Evolutionary conservation across 1,140 invertebrate species (phyloP), one percentile per base, ranked within the genome.

Genomic region (Spodoptera frugiperda): DNA sequence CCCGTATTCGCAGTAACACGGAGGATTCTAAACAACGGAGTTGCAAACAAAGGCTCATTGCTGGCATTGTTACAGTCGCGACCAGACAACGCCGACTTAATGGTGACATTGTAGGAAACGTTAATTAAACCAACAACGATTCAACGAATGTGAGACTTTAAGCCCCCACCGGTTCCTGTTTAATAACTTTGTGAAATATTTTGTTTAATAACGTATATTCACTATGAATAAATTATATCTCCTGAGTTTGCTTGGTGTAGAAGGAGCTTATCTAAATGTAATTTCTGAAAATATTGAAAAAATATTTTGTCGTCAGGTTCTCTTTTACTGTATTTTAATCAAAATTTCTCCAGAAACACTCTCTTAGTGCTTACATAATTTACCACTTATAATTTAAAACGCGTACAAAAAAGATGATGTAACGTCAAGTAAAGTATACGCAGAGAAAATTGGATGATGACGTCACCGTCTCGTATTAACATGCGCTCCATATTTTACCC

Each of bases 61-160:
- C 80, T 81, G 65, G 82, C 79, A 90, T 91, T 91, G 88, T 76
- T 85, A 81, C 80, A 84, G 83, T 84, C 78, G 82, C 80, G 68
- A 75, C 67, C 78, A 83, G 75, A 82, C 82, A 81, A 84, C 78
- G 78, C 78, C 67, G 84, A 79, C 88, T 90, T 90, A 91, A 91
- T 91, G 85, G 85, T 89, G 89, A 90, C 91, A 89, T 88, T 81
- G 86, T 84, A 89, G 91, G 85, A 90, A 91, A 89, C 79, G 83
- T 92, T 93, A 91, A 91, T 91, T 91, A 90, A 91, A 87, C 82
- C 84, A 86, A 86, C 86, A 84, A 85, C 82, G 83, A 82, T 81
- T 81, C 80, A 67, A 67, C 77, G 82, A 84, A 86, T 87, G 83
- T 83, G 86, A 87, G 84, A 81, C 83, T 86, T 86, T 85, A 68